A percentile compares a stretch with the other conserved stretches of the same genome.
These are phyloP conservation scores for Corydoras maculifer DNA, from an alignment of 2,113 vertebrate genomes.

Conservation along the genomic window DNA sequence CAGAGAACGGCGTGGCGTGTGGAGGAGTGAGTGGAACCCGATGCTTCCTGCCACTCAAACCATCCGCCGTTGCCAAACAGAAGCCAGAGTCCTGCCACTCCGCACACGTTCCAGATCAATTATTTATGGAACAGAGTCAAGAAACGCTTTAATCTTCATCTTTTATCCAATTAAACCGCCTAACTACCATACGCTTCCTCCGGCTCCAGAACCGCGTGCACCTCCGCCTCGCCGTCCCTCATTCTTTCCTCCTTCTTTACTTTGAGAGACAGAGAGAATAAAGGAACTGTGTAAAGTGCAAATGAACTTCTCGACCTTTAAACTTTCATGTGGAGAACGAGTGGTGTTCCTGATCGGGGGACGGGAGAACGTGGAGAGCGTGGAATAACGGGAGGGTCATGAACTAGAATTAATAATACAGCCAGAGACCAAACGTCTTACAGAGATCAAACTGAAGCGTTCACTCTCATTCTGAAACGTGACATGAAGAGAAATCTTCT, in stretches of 20 bases:
- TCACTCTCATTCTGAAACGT: too few species aligned
- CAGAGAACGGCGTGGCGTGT: constrained; percentile 54
- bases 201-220: constrained; percentile 57
- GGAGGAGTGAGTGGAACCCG: constrained; percentile 58
- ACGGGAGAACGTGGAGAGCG: too few species aligned
- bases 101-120: constrained; percentile 74
- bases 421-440: too few species aligned
- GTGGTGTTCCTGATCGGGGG: too few species aligned
- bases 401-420: too few species aligned
- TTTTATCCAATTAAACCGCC: constrained; percentile 77
- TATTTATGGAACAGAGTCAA: constrained; percentile 70
- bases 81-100: constrained; percentile 62
- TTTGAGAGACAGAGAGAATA: constrained; percentile 60
- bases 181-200: constrained; percentile 63
- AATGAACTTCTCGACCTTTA: constrained; percentile 58
- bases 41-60: constrained; percentile 66
- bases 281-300: constrained; percentile 67
- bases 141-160: constrained; percentile 71
- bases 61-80: constrained; percentile 67
- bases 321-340: too few species aligned
- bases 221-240: constrained; percentile 47
- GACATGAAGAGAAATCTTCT: too few species aligned
- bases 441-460: too few species aligned
- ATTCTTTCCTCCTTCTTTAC: constrained; percentile 56
- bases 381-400: too few species aligned